Base-by-base conservation (phyloP, 1,140 invertebrate species). In the Patella vulgata region DNA sequence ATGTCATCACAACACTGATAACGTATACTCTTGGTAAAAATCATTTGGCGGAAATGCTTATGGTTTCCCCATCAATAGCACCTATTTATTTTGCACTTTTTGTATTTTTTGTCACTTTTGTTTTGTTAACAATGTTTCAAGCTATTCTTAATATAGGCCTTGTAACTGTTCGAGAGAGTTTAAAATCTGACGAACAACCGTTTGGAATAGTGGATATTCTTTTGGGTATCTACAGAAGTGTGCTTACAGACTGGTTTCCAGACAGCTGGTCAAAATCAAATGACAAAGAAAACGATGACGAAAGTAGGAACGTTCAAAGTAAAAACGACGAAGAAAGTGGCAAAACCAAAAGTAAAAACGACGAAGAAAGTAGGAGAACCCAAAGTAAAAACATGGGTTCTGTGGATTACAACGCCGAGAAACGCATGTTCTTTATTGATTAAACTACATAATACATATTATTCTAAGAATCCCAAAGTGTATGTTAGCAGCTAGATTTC, bases 21-120 rank as follows among this genome's bases (percentile, higher is more conserved):
- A 66, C 68, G 36, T 61, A 74, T 21, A 36, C 76, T 9, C 59
- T 80, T 25, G 71, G 75, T 23, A 71, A 71, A 54, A 71, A 68
- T 50, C 65, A 48, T n/a, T 53, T 74, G n/a, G 59, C 47, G 2
- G 23, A 33, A n/a, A 62, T 74, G 63, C 47, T 59, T 21, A 30
- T 21, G 12, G 66, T 42, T 19, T 63, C 59, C 4, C 57, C 63
- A 14, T 51, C 58, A 8, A 54, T 59, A 33, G 71, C 66, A 6
- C 58, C 66, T 30, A 28, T 68, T 11, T 74, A 59, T 48, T 74
- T 63, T 61, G 59, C 59, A 36, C 42, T 60, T 0, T 65, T 71
- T 25, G 64, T 67, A 21, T 59, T 74, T 21, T 59, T 66, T 40
- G 53, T 74, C 33, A 55, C 68, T 19, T 62, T 74, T 21, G 63